Conservation (phyloP, 2,113 vertebrate genomes). For the Lepisosteus osseus region DNA sequence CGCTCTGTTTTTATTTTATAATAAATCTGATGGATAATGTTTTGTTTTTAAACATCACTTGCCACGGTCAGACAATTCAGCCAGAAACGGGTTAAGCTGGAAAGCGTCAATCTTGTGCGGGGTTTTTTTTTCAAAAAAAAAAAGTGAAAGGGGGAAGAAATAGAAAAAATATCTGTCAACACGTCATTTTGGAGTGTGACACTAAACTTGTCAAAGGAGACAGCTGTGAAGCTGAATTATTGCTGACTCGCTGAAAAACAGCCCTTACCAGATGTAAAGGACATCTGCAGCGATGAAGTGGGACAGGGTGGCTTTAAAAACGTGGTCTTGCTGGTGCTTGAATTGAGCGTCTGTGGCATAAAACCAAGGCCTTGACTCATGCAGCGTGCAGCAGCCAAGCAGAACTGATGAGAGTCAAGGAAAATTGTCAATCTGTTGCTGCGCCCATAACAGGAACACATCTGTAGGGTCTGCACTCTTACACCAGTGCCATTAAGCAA, state of each 20-base stretch:
- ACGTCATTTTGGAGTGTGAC: conserved; percentile 71
- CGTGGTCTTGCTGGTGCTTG: conserved; percentile 62
- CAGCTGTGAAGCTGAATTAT: conserved; percentile 80
- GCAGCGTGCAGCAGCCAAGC: conserved; percentile 45
- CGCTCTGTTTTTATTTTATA: too few species aligned
- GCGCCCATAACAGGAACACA: conserved; percentile 39
- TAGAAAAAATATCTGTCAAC: conserved; percentile 60
- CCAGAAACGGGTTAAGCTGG: not conserved
- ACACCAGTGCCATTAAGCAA: not conserved
- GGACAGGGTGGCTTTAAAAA: conserved; percentile 67
- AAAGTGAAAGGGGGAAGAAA: not conserved
- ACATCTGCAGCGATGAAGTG: conserved; percentile 73
- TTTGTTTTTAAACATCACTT: conserved; percentile 2
- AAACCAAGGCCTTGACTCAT: conserved; percentile 60
- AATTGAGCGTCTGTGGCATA: conserved; percentile 56
- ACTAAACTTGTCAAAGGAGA: conserved; percentile 77
- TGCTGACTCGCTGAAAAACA: conserved; percentile 65
- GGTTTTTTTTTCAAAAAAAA: not conserved
- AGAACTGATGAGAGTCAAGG: conserved; percentile 55
- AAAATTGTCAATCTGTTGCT: conserved; percentile 53
- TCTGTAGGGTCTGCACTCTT: conserved; percentile 6
- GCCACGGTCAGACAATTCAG: conserved; percentile 1
- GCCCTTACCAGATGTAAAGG: conserved; percentile 75
- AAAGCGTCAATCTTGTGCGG: not conserved
- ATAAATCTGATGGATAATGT: not conserved